Percentiles rank a stretch among this genome's conserved stretches.
Conservation (phyloP, 2,888 invertebrate genomes). For the Pristionchus fissidentatus region DNA sequence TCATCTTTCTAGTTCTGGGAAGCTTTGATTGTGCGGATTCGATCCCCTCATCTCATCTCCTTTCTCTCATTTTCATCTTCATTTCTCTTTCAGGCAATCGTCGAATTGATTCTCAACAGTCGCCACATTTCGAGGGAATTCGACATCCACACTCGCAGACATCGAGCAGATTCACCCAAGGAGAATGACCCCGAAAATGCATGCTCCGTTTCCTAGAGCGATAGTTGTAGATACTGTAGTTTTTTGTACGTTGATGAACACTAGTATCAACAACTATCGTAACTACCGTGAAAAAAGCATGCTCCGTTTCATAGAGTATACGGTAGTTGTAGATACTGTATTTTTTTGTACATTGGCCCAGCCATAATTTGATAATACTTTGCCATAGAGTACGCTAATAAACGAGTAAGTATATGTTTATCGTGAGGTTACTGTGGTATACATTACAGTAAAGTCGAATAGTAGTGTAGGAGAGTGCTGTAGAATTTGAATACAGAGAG, state of each 20-base stretch:
- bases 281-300: too few relatives aligned
- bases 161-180: slow-evolving; percentile 23
- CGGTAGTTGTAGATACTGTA: neutral
- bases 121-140: slow-evolving; percentile 63
- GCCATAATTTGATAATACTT: slow-evolving; percentile 32
- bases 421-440: neutral
- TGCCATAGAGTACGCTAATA: neutral
- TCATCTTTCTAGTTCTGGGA: neutral
- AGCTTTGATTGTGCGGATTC: slow-evolving; percentile 11
- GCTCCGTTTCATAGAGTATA: neutral
- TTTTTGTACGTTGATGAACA: neutral
- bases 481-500: neutral
- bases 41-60: neutral
- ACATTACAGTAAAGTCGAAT: too few relatives aligned
- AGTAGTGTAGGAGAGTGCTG: too few relatives aligned
- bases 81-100: slow-evolving; percentile 58
- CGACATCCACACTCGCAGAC: slow-evolving; percentile 54
- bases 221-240: too few relatives aligned
- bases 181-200: slow-evolving; percentile 15
- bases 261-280: too few relatives aligned
- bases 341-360: neutral
- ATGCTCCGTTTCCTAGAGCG: neutral
- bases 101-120: slow-evolving; percentile 63
- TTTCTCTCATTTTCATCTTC: neutral
- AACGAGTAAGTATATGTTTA: slow-evolving; percentile 34